Evolutionary conservation across 2,113 vertebrate species (phyloP).

Genomic region (Ginglymostoma cirratum): DNA sequence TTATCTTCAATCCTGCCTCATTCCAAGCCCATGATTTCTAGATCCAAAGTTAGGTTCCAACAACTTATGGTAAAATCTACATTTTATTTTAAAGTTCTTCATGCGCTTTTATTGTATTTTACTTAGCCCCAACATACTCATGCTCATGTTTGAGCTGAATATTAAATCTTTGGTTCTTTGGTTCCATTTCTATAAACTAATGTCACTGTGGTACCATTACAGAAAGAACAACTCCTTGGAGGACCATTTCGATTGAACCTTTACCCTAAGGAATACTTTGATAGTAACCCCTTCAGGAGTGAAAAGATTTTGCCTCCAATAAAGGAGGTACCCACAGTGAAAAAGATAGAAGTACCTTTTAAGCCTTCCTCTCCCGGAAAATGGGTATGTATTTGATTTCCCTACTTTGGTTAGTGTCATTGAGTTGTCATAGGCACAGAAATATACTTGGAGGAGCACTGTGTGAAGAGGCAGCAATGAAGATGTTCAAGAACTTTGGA

Average conservation of each 20-base stretch:
- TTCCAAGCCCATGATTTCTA: neutral
- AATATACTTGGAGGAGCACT: neutral
- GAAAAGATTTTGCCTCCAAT: constrained; percentile 59
- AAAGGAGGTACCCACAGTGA: constrained; percentile 47
- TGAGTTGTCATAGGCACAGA: neutral
- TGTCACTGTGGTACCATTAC: neutral
- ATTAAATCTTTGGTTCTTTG: neutral
- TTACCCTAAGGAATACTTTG: constrained; percentile 71
- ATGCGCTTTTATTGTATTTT: neutral
- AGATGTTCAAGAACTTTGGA: neutral
- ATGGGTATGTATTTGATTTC: constrained; percentile 51
- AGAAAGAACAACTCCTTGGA: constrained; percentile 42
- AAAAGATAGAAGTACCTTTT: constrained; percentile 52
- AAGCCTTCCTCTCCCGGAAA: constrained; percentile 77
- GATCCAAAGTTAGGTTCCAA: neutral
- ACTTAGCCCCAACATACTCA: neutral
- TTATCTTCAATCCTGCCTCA: neutral
- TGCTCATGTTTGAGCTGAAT: neutral
- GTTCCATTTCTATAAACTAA: neutral
- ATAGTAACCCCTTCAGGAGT: constrained; percentile 65
- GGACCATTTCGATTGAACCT: constrained; percentile 70
- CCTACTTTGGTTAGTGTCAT: neutral
- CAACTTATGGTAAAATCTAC: neutral
- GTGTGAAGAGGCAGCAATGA: neutral
- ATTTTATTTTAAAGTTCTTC: neutral